Evolutionary conservation across 2,888 invertebrate genomes (phyloP).

Genomic region (Laothoe populi): DNA sequence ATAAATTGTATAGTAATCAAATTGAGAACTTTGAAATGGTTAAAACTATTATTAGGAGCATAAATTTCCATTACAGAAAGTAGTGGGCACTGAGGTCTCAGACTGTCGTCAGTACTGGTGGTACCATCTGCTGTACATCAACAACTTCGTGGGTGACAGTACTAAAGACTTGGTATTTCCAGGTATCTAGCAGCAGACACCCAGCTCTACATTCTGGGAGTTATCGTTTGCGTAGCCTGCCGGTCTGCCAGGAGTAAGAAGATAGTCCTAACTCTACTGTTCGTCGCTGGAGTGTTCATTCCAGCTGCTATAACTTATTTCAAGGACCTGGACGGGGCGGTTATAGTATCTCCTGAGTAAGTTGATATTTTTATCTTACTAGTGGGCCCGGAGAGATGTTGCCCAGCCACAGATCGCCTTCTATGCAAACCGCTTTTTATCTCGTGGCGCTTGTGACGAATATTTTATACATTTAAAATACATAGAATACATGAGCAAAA

Average conservation of each 20-base stretch:
- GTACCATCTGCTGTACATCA: constrained; percentile 52
- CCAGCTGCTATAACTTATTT: constrained; percentile 34
- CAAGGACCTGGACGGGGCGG: constrained; percentile 33
- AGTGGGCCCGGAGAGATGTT: too few relatives aligned
- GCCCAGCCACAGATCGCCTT: too few relatives aligned
- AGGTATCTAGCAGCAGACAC: constrained; percentile 56
- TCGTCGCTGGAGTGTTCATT: constrained; percentile 34
- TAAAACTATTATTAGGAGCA: too few relatives aligned
- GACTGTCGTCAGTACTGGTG: constrained; percentile 54
- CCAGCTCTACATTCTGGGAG: constrained; percentile 47
- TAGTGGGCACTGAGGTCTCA: constrained; percentile 32
- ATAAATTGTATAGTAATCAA: too few relatives aligned
- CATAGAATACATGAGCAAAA: too few relatives aligned
- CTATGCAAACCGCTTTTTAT: too few relatives aligned
- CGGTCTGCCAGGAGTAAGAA: constrained; percentile 29
- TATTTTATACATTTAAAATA: too few relatives aligned
- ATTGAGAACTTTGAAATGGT: too few relatives aligned
- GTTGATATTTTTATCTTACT: constrained; percentile 15
- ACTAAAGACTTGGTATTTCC: background rate
- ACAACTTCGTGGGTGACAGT: constrained; percentile 48
- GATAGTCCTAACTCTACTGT: constrained; percentile 34
- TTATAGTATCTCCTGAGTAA: constrained; percentile 36
- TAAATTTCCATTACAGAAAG: constrained; percentile 23
- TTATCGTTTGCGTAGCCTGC: constrained; percentile 38
- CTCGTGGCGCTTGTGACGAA: too few relatives aligned